Conservation (phyloP, 2,113 vertebrate genomes). For the Zeus faber region DNA sequence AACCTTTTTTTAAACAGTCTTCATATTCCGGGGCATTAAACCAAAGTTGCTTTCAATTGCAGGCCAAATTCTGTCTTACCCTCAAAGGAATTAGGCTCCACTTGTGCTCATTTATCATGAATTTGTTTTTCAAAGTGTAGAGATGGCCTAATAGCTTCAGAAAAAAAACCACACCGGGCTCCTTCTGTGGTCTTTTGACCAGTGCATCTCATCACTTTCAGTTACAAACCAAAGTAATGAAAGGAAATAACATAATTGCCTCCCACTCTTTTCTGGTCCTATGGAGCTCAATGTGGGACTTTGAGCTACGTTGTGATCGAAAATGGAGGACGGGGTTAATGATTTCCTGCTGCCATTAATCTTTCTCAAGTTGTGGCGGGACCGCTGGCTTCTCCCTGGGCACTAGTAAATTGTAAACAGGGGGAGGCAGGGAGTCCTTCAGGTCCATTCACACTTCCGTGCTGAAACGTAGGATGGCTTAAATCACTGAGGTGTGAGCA, state of each 20-base stretch:
- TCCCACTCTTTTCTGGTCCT: no score
- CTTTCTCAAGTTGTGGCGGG: slow-evolving; percentile 38
- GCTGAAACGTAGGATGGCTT: slow-evolving; percentile 9
- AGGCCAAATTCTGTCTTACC: slow-evolving; percentile 1
- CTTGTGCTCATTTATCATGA: slow-evolving; percentile 1
- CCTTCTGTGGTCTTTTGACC: slow-evolving; percentile 17
- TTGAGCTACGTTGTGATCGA: slow-evolving; percentile 10
- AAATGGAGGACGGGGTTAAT: slow-evolving; percentile 37
- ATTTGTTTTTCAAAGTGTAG: slow-evolving; percentile 11
- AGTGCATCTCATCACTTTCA: slow-evolving; percentile 13
- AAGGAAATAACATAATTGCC: no score
- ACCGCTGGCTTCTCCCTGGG: slow-evolving; percentile 14
- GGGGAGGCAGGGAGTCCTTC: slow-evolving; percentile 10
- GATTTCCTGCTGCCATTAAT: slow-evolving; percentile 43
- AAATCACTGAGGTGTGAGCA: slow-evolving; percentile 29
- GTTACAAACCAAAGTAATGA: slow-evolving; percentile 28
- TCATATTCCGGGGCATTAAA: no score
- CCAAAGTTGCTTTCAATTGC: slow-evolving; percentile 2
- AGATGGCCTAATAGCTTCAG: not conserved
- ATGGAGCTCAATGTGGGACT: no score
- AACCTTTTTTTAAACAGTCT: no score
- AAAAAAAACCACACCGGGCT: not conserved
- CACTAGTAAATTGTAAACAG: slow-evolving; percentile 40
- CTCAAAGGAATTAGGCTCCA: slow-evolving; percentile 1
- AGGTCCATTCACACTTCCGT: slow-evolving; percentile 37